Percentiles rank a stretch among this genome's conserved stretches.
Conservation (phyloP, 2,113 vertebrate species). For the Scomber scombrus region DNA sequence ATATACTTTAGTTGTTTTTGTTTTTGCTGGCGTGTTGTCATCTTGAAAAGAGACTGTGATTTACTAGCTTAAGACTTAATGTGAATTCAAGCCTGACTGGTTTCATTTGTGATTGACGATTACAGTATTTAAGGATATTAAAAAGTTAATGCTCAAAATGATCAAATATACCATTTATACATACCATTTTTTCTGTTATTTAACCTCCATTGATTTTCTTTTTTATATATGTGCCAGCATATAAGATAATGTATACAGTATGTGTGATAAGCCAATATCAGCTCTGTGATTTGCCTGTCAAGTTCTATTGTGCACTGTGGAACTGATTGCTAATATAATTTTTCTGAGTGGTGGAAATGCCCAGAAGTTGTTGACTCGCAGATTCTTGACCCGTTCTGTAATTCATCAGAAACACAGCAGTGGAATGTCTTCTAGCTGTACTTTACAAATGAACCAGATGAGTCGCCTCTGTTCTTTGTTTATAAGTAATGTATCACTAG, state of each 20-base stretch:
- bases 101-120: too few relatives aligned
- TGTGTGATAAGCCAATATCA: not conserved
- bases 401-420: conserved; percentile 9
- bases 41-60: not conserved
- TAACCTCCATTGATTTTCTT: not conserved
- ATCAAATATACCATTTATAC: too few relatives aligned
- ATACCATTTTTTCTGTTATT: not conserved
- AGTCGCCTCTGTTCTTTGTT: conserved; percentile 9
- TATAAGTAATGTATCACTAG: conserved; percentile 10
- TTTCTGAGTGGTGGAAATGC: not conserved
- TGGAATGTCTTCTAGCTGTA: conserved; percentile 1
- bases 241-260: not conserved
- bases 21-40: not conserved
- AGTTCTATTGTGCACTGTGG: not conserved
- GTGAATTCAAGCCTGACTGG: not conserved
- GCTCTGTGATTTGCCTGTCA: not conserved
- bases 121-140: too few relatives aligned
- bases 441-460: conserved; percentile 25
- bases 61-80: not conserved
- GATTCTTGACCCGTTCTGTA: not conserved
- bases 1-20: not conserved
- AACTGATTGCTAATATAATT: not conserved
- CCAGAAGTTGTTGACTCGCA: not conserved
- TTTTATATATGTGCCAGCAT: not conserved
- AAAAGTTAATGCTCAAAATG: too few relatives aligned